A percentile compares a stretch with the other conserved stretches of the same genome.
These are phyloP conservation scores for Drosophila basisetae DNA, from an alignment of 2,888 invertebrate genomes.

Conservation along the genomic window DNA sequence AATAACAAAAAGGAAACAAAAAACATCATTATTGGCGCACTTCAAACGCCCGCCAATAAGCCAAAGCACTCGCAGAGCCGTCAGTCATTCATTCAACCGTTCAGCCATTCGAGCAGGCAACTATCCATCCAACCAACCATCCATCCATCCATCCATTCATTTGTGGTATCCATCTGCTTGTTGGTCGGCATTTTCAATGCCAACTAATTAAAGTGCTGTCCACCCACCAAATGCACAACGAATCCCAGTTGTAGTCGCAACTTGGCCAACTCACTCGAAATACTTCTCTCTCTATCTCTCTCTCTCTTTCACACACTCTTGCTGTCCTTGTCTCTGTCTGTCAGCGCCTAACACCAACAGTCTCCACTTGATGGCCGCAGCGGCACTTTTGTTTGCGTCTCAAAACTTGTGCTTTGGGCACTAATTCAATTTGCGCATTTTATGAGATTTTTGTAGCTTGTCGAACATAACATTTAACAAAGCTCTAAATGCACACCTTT, in stretches of 20 bases:
- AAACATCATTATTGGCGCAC: slow-evolving; percentile 71
- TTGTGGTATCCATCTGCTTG: slow-evolving; percentile 34
- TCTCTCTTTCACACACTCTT: background rate
- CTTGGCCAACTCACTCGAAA: slow-evolving; percentile 49
- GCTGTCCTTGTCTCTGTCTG: slow-evolving; percentile 44
- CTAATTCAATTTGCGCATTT: slow-evolving; percentile 66
- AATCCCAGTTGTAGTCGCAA: slow-evolving; percentile 18
- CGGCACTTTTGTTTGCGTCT: slow-evolving; percentile 62
- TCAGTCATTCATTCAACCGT: slow-evolving; percentile 54
- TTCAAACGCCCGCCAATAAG: slow-evolving; percentile 63
- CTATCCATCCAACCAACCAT: slow-evolving; percentile 27
- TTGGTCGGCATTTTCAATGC: slow-evolving; percentile 75
- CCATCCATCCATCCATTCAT: slow-evolving; percentile 30
- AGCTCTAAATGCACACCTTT: slow-evolving; percentile 27
- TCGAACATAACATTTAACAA: slow-evolving; percentile 33
- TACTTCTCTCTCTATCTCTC: background rate
- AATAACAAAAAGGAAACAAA: slow-evolving; percentile 9
- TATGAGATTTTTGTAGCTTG: slow-evolving; percentile 70
- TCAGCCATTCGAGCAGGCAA: slow-evolving; percentile 11
- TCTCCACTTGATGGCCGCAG: slow-evolving; percentile 31
- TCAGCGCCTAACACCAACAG: slow-evolving; percentile 55
- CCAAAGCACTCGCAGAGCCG: slow-evolving; percentile 49
- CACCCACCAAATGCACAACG: slow-evolving; percentile 67
- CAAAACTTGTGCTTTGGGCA: slow-evolving; percentile 31
- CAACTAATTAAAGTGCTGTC: slow-evolving; percentile 81